Evolutionary conservation across 2,113 vertebrate genomes (phyloP).

Genomic region (Paracanthobrama guichenoti): DNA sequence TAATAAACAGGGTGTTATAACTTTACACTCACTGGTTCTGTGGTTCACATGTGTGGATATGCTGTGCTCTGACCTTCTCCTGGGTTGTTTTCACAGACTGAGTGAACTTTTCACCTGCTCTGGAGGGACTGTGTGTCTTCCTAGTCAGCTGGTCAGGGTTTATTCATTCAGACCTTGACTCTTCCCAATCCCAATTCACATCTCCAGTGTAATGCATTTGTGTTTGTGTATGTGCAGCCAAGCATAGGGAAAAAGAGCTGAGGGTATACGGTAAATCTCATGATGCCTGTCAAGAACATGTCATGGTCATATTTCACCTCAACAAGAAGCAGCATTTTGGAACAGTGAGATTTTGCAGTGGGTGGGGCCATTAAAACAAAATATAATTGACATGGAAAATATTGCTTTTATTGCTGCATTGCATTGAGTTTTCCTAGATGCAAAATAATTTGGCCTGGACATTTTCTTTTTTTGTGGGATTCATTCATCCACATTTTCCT

Average conservation of each 20-base stretch:
- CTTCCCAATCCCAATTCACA: constrained; percentile 2
- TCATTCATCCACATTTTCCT: background rate
- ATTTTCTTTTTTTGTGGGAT: background rate
- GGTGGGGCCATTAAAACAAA: background rate
- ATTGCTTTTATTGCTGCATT: too few relatives aligned
- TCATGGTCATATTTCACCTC: background rate
- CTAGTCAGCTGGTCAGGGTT: constrained; percentile 9
- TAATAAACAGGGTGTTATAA: background rate
- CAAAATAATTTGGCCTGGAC: background rate
- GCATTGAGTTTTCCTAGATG: background rate
- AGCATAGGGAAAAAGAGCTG: background rate
- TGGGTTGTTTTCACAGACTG: background rate
- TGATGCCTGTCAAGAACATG: background rate
- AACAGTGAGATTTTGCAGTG: background rate
- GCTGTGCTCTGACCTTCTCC: background rate
- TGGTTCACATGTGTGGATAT: background rate
- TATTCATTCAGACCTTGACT: constrained; percentile 5
- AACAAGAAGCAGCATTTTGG: background rate
- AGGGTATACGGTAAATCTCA: background rate
- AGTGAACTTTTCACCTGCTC: constrained; percentile 45
- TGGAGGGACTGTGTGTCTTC: background rate
- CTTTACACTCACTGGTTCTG: background rate
- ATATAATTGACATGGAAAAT: background rate
- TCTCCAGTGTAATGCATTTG: constrained; percentile 23
- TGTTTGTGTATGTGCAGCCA: constrained; percentile 13